Evolutionary conservation across 1,140 invertebrate genomes (phyloP).

Genomic region (Tenebrio molitor): DNA sequence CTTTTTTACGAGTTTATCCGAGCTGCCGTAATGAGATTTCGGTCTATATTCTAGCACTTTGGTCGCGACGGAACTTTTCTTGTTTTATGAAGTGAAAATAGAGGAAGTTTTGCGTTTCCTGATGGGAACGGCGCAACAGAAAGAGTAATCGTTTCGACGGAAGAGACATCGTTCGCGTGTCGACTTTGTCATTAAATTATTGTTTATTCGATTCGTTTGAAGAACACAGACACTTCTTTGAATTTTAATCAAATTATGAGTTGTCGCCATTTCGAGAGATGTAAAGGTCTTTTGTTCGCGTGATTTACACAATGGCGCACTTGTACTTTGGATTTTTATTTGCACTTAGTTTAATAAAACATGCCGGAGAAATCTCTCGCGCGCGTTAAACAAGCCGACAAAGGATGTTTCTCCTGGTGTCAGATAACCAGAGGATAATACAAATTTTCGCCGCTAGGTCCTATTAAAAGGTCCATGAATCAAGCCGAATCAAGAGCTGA

Average conservation of each 20-base stretch:
- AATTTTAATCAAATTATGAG: conserved; percentile 32
- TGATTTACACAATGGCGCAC: conserved; percentile 19
- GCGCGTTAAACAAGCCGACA: conserved; percentile 12
- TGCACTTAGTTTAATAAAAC: conserved; percentile 18
- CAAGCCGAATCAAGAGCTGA: conserved; percentile 17
- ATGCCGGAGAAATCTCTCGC: conserved; percentile 5
- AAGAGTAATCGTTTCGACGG: too few relatives aligned
- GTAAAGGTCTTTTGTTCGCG: conserved; percentile 25
- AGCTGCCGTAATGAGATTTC: conserved; percentile 5
- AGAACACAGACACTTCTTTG: conserved; percentile 30
- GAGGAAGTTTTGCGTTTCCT: background rate
- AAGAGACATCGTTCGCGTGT: background rate
- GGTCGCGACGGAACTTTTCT: background rate
- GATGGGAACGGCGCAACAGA: too few relatives aligned
- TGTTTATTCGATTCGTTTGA: conserved; percentile 26
- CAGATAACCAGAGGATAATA: background rate
- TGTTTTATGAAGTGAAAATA: conserved; percentile 33
- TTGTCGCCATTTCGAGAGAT: background rate
- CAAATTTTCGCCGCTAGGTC: background rate
- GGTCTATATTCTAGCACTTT: conserved; percentile 3
- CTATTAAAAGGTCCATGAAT: background rate
- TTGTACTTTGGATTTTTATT: conserved; percentile 16
- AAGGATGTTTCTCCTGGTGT: background rate
- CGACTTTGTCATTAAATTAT: conserved; percentile 10
- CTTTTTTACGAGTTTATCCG: conserved; percentile 12